A percentile compares a stretch with the other conserved stretches of the same genome.
These are phyloP conservation scores for Leptopilina drosophilae DNA, from an alignment of 2,888 invertebrate species.

Conservation along the genomic window DNA sequence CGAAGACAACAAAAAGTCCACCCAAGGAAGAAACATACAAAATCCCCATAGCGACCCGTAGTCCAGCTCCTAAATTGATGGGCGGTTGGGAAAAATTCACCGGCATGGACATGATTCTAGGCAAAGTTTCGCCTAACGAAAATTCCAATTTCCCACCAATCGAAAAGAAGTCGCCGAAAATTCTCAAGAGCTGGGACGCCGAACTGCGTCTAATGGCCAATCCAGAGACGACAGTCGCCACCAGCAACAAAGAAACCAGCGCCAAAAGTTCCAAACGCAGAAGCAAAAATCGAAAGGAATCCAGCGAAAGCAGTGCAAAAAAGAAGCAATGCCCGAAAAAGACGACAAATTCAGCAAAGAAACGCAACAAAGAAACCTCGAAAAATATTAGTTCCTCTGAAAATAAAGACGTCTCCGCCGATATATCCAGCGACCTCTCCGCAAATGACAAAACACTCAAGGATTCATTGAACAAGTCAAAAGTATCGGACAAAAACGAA, in stretches of 20 bases:
- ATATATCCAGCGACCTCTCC: background rate
- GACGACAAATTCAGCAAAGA: background rate
- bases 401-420: background rate
- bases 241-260: background rate
- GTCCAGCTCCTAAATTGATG: constrained; percentile 69
- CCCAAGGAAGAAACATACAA: constrained; percentile 46
- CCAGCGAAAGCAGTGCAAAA: background rate
- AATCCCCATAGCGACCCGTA: constrained; percentile 67
- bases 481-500: background rate
- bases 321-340: background rate
- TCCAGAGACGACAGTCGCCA: background rate
- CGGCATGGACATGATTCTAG: constrained; percentile 70
- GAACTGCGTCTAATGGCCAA: constrained; percentile 64
- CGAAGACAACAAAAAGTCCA: constrained; percentile 50
- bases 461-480: background rate
- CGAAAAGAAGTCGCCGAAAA: background rate
- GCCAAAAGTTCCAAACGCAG: background rate
- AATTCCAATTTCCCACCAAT: constrained; percentile 30
- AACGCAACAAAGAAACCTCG: background rate
- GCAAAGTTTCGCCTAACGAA: constrained; percentile 60
- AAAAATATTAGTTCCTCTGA: too few species aligned
- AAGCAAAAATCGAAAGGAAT: background rate
- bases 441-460: background rate
- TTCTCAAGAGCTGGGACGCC: constrained; percentile 69
- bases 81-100: constrained; percentile 72